Conservation (phyloP, 2,797 vertebrate species). For the Avahi laniger region DNA sequence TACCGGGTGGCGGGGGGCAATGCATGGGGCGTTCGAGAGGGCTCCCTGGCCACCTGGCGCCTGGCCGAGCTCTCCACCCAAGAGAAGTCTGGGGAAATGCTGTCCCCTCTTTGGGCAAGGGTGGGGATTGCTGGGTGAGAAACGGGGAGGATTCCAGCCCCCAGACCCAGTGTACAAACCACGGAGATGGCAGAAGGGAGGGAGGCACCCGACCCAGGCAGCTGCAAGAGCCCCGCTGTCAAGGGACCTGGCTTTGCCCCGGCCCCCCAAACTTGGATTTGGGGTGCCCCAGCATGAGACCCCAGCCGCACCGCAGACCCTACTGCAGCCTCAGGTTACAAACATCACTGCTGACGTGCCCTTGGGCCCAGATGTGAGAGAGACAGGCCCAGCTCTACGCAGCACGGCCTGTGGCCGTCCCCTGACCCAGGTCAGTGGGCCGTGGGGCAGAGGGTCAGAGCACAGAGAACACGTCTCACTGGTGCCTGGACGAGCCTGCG, state of each 20-base stretch:
- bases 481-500: not conserved
- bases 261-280: too few species aligned
- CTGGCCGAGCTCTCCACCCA: not conserved
- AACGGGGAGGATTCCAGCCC: not conserved
- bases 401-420: accelerated
- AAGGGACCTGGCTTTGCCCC: not conserved
- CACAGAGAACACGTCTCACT: not conserved
- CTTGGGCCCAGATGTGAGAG: accelerated
- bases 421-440: not conserved
- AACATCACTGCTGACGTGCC: accelerated
- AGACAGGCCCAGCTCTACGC: too few species aligned
- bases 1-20: accelerated
- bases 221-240: accelerated
- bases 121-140: accelerated
- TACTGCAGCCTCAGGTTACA: not conserved
- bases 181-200: too few species aligned
- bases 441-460: accelerated
- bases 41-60: too few species aligned
- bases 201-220: accelerated
- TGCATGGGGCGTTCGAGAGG: accelerated
- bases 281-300: not conserved
- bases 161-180: too few species aligned
- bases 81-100: accelerated
- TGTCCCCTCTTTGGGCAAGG: too few species aligned
- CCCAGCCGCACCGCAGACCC: too few species aligned